These are phyloP conservation scores for Hipparchia semele DNA, from an alignment of 2,888 invertebrate genomes.

Conservation along the genomic window DNA sequence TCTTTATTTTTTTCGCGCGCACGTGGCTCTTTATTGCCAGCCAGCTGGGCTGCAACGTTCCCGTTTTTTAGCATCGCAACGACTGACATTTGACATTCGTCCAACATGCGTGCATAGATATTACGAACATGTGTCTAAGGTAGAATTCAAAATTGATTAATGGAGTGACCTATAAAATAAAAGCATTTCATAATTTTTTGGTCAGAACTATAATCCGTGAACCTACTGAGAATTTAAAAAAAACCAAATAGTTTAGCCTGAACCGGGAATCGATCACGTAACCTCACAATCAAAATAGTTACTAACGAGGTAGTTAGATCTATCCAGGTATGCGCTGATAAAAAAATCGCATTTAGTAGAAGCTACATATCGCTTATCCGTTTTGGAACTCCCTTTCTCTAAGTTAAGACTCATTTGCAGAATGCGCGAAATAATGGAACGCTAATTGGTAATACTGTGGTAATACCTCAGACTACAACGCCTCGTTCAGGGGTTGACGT, in stretches of 20 bases:
- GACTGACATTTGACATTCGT: conserved; percentile 59
- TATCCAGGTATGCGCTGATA: too few relatives aligned
- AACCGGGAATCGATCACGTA: too few relatives aligned
- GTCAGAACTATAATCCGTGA: not conserved
- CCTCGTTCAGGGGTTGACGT: conserved; percentile 44
- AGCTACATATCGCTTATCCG: too few relatives aligned
- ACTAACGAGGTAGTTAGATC: too few relatives aligned
- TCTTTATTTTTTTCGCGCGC: conserved; percentile 71
- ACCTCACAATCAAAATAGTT: too few relatives aligned
- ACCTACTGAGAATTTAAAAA: too few relatives aligned
- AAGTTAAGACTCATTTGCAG: too few relatives aligned
- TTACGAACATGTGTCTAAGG: conserved; percentile 4
- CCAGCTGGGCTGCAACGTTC: conserved; percentile 72
- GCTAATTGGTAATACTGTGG: conserved; percentile 50
- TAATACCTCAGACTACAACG: conserved; percentile 34
- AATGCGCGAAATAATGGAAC: conserved; percentile 37
- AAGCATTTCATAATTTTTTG: not conserved
- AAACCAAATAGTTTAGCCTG: too few relatives aligned
- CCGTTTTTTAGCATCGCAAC: conserved; percentile 57
- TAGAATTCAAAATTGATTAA: not conserved
- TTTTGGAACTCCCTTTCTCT: too few relatives aligned
- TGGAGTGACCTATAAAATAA: conserved; percentile 9
- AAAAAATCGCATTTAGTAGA: too few relatives aligned
- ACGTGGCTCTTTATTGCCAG: conserved; percentile 73
- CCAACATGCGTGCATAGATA: conserved; percentile 41